Percentiles rank a stretch among this genome's conserved stretches.
These are phyloP conservation scores for Rhinoraja longicauda DNA, from an alignment of 2,797 vertebrate genomes.

Conservation along the genomic window DNA sequence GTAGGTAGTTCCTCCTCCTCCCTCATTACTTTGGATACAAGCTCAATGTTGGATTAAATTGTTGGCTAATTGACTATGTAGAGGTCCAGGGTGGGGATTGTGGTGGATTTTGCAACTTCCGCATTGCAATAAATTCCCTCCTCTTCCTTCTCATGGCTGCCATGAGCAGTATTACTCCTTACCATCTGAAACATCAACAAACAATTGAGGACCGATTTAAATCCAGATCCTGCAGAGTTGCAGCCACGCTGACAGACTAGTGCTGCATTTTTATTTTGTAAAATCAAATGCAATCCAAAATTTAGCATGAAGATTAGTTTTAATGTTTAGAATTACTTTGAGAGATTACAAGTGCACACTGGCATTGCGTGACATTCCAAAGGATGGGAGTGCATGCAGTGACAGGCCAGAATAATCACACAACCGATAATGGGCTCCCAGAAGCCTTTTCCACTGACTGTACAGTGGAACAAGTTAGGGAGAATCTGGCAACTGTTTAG, in stretches of 20 bases:
- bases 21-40: too few species aligned
- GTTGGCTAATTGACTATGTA: not conserved
- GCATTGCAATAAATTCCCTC: not conserved
- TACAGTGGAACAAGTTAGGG: not conserved
- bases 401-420: slow-evolving; percentile 9
- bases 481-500: not conserved
- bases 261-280: not conserved
- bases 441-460: not conserved
- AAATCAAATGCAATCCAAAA: not conserved
- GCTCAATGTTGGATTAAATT: too few species aligned
- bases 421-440: not conserved
- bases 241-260: not conserved
- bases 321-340: not conserved
- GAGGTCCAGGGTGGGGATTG: not conserved
- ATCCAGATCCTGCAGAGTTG: not conserved
- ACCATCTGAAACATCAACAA: not conserved
- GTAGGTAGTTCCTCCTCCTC: too few species aligned
- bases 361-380: slow-evolving; percentile 27
- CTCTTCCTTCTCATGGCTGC: not conserved
- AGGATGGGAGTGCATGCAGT: not conserved
- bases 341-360: not conserved
- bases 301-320: not conserved
- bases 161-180: not conserved
- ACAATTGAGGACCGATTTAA: too few species aligned
- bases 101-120: too few species aligned